phyloP scores from a whole-genome alignment of 2,888 invertebrate genomes.

The Cheilosia variabilis region DNA sequence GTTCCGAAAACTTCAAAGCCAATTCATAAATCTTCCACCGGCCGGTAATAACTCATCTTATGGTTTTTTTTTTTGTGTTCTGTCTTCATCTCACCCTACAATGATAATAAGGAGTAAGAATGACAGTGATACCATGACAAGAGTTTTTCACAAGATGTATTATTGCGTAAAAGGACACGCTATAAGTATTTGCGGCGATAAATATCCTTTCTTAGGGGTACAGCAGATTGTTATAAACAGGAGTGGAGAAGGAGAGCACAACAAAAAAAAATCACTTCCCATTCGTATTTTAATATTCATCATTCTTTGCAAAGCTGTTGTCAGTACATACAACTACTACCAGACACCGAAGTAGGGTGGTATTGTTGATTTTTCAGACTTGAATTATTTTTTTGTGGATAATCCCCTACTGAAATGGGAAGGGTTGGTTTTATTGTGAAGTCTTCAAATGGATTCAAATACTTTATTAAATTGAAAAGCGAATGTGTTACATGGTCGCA shows the following conservation, averaged over 20 bases:
- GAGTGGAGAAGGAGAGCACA: slow-evolving; percentile 24
- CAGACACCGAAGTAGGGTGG: slow-evolving; percentile 14
- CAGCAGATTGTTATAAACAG: slow-evolving; percentile 44
- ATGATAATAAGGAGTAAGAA: slow-evolving; percentile 36
- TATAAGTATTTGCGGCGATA: slow-evolving; percentile 43
- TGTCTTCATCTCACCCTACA: slow-evolving; percentile 23
- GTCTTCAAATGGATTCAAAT: background rate
- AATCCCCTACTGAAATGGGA: background rate
- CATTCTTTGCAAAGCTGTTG: slow-evolving; percentile 18
- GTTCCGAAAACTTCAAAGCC: slow-evolving; percentile 49
- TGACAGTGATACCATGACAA: slow-evolving; percentile 60
- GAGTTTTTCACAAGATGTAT: slow-evolving; percentile 55
- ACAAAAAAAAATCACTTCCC: slow-evolving; percentile 8
- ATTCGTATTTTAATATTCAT: slow-evolving; percentile 51
- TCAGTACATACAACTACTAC: slow-evolving; percentile 13
- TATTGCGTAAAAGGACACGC: slow-evolving; percentile 62
- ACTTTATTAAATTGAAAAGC: background rate
- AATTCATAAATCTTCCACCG: slow-evolving; percentile 71
- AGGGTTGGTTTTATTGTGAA: slow-evolving; percentile 20
- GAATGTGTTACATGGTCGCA: background rate
- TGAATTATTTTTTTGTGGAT: slow-evolving; percentile 18
- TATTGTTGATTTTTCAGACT: slow-evolving; percentile 61
- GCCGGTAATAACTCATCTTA: slow-evolving; percentile 65
- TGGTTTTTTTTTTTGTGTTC: slow-evolving; percentile 28
- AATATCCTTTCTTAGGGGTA: slow-evolving; percentile 15